Conservation (phyloP, 2,888 invertebrate genomes). For the Chrysodeixis includens region DNA sequence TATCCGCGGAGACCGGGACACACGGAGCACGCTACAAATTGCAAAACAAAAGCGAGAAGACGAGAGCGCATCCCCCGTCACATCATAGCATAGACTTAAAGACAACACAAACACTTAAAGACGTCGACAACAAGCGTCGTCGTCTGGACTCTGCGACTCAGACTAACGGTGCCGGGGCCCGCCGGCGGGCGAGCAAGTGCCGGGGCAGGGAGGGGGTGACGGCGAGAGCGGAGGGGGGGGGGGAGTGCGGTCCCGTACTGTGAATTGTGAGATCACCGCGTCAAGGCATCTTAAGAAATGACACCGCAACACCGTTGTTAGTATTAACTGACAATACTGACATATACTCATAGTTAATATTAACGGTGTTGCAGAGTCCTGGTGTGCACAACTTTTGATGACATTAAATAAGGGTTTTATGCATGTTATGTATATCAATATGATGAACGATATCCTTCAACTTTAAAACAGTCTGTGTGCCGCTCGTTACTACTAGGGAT, state of each 20-base stretch:
- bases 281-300: background rate
- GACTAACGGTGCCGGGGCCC: background rate
- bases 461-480: too few relatives aligned
- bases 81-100: background rate
- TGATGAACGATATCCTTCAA: too few relatives aligned
- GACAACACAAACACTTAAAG: constrained; percentile 11
- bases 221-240: constrained; percentile 11
- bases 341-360: too few relatives aligned
- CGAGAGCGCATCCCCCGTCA: background rate
- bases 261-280: constrained; percentile 17
- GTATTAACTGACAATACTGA: too few relatives aligned
- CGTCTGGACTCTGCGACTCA: constrained; percentile 17
- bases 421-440: too few relatives aligned
- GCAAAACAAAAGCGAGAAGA: background rate
- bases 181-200: constrained; percentile 28
- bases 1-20: background rate
- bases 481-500: too few relatives aligned
- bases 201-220: constrained; percentile 20
- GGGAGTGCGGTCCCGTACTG: constrained; percentile 37
- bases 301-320: too few relatives aligned
- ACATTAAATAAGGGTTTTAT: too few relatives aligned
- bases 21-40: background rate
- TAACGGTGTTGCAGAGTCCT: too few relatives aligned
- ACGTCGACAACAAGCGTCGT: constrained; percentile 18
- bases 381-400: too few relatives aligned